Percentiles rank a stretch among this genome's conserved stretches.
Conservation (phyloP, 1,140 invertebrate species). For the Orussus abietinus region DNA sequence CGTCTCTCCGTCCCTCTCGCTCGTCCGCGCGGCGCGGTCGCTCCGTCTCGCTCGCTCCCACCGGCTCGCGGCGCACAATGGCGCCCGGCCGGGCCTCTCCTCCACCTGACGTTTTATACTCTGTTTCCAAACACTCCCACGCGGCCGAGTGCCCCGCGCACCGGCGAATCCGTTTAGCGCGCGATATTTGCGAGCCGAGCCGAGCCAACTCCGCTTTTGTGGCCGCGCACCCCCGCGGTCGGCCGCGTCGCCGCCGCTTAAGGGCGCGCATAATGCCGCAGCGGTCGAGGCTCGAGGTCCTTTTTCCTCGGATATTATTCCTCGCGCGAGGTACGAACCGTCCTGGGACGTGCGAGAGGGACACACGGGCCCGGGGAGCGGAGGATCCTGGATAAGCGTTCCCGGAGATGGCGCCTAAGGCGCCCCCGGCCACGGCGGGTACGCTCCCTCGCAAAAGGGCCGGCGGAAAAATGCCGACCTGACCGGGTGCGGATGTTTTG, state of each 20-base stretch:
- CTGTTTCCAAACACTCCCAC: conserved; percentile 43
- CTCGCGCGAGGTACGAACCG: conserved; percentile 10
- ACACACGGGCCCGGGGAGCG: conserved; percentile 15
- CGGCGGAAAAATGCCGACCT: no score
- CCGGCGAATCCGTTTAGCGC: no score
- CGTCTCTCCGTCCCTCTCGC: conserved; percentile 18
- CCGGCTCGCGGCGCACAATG: conserved; percentile 29
- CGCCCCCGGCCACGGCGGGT: conserved; percentile 25
- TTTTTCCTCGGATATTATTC: conserved; percentile 34
- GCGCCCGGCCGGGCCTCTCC: conserved; percentile 17
- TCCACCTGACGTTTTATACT: conserved; percentile 39
- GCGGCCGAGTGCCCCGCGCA: conserved; percentile 4
- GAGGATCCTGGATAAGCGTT: conserved; percentile 32
- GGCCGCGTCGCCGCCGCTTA: conserved; percentile 2
- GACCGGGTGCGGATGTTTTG: no score
- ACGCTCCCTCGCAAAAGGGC: conserved; percentile 33
- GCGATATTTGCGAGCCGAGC: conserved; percentile 20
- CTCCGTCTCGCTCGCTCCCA: conserved; percentile 11
- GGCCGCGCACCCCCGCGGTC: conserved; percentile 12
- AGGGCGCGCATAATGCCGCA: conserved; percentile 29
- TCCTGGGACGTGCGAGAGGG: conserved; percentile 13
- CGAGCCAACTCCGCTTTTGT: conserved; percentile 24
- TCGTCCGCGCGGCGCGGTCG: conserved; percentile 10
- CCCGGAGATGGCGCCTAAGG: conserved; percentile 45
- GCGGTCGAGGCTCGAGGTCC: no score